These are phyloP conservation scores for Potorous gilbertii DNA, from an alignment of 2,797 vertebrate genomes.

Conservation along the genomic window DNA sequence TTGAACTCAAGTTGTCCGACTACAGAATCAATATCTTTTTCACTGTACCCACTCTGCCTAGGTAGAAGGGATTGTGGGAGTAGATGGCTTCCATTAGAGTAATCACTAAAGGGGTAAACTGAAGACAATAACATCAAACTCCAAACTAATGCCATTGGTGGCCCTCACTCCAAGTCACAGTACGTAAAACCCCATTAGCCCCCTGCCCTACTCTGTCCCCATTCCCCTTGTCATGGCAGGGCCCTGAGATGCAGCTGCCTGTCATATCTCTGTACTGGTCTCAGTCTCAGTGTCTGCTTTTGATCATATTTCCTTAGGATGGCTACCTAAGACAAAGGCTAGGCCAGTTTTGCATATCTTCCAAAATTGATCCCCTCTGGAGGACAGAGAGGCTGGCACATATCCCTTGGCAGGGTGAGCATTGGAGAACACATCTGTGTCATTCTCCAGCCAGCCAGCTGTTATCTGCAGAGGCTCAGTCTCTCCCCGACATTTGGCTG, in stretches of 20 bases:
- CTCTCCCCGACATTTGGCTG: slow-evolving; percentile 7
- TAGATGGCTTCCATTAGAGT: background rate
- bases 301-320: background rate
- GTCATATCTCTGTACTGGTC: background rate
- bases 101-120: background rate
- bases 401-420: background rate
- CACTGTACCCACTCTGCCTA: background rate
- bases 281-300: background rate
- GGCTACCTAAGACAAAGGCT: background rate
- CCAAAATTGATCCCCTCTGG: background rate
- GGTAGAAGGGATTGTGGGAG: background rate
- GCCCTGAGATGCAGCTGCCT: background rate
- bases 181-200: background rate
- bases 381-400: background rate
- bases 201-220: background rate
- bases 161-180: background rate
- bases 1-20: background rate
- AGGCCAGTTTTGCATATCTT: background rate
- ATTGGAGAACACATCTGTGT: background rate
- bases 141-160: no score
- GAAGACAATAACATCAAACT: background rate
- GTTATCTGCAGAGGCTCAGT: background rate
- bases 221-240: background rate
- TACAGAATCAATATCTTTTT: background rate
- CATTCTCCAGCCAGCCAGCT: background rate